Percentiles rank a stretch among this genome's conserved stretches.
These are phyloP conservation scores for Ptilonorhynchus violaceus DNA, from an alignment of 2,113 vertebrate genomes.

Conservation along the genomic window DNA sequence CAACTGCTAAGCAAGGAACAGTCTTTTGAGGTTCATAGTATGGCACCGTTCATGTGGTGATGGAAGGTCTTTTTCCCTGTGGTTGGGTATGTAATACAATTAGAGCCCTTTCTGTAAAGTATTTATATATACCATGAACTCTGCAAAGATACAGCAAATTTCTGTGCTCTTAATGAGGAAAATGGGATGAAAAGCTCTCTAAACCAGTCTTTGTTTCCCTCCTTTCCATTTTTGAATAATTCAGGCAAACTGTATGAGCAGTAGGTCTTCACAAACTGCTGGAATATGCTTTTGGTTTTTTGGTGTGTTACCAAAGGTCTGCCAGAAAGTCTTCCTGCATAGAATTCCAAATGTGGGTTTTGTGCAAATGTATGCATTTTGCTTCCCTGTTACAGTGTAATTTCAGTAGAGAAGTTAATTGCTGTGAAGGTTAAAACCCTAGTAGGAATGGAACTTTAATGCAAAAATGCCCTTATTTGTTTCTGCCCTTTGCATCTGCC, in stretches of 20 bases:
- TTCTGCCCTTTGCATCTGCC: not conserved
- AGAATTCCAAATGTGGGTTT: not conserved
- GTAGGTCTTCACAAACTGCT: not conserved
- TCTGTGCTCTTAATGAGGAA: not conserved
- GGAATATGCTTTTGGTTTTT: not conserved
- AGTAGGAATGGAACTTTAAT: not conserved
- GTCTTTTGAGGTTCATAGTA: not conserved
- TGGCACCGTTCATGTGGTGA: not conserved
- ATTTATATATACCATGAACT: not conserved
- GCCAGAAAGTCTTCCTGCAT: accelerated
- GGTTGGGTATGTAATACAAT: not conserved
- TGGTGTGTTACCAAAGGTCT: not conserved
- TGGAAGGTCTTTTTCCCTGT: not conserved
- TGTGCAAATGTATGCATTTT: not conserved
- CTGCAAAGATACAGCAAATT: not conserved
- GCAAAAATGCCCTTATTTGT: not conserved
- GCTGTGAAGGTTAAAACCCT: not conserved
- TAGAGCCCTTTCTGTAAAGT: not conserved
- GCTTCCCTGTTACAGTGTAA: not conserved
- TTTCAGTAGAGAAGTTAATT: not conserved
- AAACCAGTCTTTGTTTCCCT: not conserved
- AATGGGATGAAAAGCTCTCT: not conserved
- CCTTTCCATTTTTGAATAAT: not conserved
- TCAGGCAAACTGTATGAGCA: not conserved
- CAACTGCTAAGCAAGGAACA: not conserved